phyloP scores from a whole-genome alignment of 2,888 invertebrate species.

The Hemicrepidius hirtus region DNA sequence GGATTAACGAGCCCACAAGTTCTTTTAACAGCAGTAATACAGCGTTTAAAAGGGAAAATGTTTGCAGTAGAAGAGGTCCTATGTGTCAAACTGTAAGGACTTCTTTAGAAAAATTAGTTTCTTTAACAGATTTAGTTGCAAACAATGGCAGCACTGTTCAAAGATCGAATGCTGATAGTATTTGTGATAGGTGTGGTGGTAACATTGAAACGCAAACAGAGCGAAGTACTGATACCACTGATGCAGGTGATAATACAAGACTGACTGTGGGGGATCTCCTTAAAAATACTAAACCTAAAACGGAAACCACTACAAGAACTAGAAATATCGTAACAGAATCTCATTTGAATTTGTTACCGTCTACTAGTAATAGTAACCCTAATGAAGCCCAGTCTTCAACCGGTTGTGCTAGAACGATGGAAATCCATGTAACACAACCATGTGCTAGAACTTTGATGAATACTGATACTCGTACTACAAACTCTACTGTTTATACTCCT shows the following conservation, averaged over 20 bases:
- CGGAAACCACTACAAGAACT: constrained; percentile 5
- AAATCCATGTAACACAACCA: constrained; percentile 27
- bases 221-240: background rate
- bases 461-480: constrained; percentile 56
- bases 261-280: constrained; percentile 15
- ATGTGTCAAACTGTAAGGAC: background rate
- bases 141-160: constrained; percentile 12
- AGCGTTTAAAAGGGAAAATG: background rate
- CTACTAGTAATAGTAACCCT: background rate
- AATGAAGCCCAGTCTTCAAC: background rate
- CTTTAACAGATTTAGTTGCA: constrained; percentile 37
- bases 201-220: constrained; percentile 34
- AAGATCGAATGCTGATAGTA: constrained; percentile 31
- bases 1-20: background rate
- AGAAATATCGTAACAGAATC: background rate
- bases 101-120: constrained; percentile 33
- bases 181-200: constrained; percentile 56
- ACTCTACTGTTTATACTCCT: constrained; percentile 61
- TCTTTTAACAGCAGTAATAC: background rate
- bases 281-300: background rate
- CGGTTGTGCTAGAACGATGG: constrained; percentile 18
- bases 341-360: background rate
- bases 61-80: background rate
- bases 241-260: constrained; percentile 26
- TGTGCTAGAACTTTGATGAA: constrained; percentile 49